Evolutionary conservation across 2,888 invertebrate species (phyloP).

Genomic region (Charanyca ferruginea): DNA sequence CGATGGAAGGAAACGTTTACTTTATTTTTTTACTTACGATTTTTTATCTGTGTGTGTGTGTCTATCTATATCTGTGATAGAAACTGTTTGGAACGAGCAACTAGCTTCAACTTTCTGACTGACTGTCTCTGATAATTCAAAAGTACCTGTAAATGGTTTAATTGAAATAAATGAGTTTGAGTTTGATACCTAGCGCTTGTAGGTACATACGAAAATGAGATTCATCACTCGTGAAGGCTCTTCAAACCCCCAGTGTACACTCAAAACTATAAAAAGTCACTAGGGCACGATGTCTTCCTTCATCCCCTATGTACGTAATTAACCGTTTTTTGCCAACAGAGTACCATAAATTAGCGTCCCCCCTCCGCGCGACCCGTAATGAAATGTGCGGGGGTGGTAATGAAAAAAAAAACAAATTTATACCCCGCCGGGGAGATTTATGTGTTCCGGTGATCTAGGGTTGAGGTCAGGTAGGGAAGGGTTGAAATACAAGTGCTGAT

Average conservation of each 20-base stretch:
- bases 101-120: too few species aligned
- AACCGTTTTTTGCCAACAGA: conserved; percentile 53
- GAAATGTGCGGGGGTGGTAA: conserved; percentile 63
- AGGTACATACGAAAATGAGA: too few species aligned
- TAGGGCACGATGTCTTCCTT: conserved; percentile 10
- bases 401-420: conserved; percentile 68
- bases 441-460: conserved; percentile 61
- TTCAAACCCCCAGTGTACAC: not conserved
- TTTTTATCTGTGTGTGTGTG: too few species aligned
- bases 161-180: too few species aligned
- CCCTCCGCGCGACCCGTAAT: conserved; percentile 55
- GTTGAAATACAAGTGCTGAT: conserved; percentile 42
- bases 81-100: too few species aligned
- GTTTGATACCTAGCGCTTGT: too few species aligned
- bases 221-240: too few species aligned
- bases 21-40: too few species aligned
- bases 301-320: conserved; percentile 44
- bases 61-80: too few species aligned
- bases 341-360: conserved; percentile 57
- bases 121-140: too few species aligned
- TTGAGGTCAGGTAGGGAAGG: conserved; percentile 40
- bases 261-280: not conserved
- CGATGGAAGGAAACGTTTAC: too few species aligned
- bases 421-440: conserved; percentile 59
- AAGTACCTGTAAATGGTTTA: too few species aligned